These are phyloP conservation scores for Papilio xuthus DNA, from an alignment of 1,140 invertebrate species.

Conservation along the genomic window DNA sequence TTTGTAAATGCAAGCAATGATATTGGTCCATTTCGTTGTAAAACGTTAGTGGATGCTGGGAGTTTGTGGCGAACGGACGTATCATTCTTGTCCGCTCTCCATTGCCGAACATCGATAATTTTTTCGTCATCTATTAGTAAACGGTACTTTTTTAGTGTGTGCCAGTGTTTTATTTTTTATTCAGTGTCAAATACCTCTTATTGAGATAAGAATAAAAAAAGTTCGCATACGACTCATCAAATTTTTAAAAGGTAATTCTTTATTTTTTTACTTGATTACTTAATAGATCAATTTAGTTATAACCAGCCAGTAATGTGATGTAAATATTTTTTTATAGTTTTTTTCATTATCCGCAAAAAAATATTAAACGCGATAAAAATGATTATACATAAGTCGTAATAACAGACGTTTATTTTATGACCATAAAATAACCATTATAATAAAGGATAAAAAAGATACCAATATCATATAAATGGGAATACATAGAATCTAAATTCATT, in stretches of 20 bases:
- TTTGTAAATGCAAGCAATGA: constrained; percentile 46
- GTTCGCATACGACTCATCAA: constrained; percentile 2
- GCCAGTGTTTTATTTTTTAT: constrained; percentile 40
- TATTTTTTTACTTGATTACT: neutral
- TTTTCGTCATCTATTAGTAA: constrained; percentile 40
- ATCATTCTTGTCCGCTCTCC: constrained; percentile 38
- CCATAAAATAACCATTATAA: neutral
- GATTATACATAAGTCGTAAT: neutral
- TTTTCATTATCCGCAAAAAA: neutral
- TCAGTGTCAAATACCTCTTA: constrained; percentile 34
- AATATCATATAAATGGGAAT: neutral
- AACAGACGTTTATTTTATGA: neutral
- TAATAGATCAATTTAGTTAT: constrained; percentile 17
- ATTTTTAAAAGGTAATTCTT: constrained; percentile 22
- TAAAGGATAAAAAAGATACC: neutral
- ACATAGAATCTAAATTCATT: neutral
- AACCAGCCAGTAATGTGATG: neutral
- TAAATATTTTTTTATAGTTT: neutral
- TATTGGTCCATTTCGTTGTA: constrained; percentile 53
- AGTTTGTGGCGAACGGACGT: constrained; percentile 48
- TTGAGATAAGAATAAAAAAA: constrained; percentile 32
- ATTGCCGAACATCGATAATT: constrained; percentile 37
- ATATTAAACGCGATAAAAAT: neutral
- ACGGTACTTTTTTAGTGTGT: constrained; percentile 40
- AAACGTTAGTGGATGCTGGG: constrained; percentile 64